Percentiles rank a stretch among this genome's conserved stretches.
Conservation (phyloP, 2,888 invertebrate species). For the Anarsia innoxiella region DNA sequence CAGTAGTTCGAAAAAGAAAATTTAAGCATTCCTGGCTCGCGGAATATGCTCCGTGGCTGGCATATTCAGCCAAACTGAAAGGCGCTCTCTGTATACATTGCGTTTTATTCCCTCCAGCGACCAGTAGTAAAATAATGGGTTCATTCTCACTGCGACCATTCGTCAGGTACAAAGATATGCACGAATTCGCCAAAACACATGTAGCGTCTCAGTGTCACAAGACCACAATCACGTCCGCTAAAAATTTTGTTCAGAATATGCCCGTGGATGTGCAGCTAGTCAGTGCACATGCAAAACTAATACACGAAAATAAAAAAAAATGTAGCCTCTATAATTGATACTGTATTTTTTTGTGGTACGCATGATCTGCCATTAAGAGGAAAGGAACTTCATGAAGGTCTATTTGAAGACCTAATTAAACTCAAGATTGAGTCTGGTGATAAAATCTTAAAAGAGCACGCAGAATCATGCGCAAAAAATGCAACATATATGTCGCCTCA, state of each 20-base stretch:
- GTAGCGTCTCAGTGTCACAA: constrained; percentile 16
- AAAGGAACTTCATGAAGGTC: constrained; percentile 13
- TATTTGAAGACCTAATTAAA: constrained; percentile 14
- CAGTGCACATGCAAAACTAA: background rate
- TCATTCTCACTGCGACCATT: constrained; percentile 8
- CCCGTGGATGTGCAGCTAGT: background rate
- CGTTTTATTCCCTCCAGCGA: background rate
- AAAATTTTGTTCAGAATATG: background rate
- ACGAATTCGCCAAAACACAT: constrained; percentile 19
- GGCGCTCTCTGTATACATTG: background rate
- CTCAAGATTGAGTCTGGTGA: constrained; percentile 14
- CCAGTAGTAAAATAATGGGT: background rate
- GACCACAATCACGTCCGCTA: background rate
- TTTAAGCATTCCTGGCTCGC: background rate
- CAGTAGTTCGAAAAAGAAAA: background rate
- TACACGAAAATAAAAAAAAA: background rate
- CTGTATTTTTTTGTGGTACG: constrained; percentile 11
- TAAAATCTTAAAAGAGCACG: constrained; percentile 14
- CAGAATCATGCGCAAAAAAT: constrained; percentile 8
- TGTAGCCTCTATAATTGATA: constrained; percentile 1
- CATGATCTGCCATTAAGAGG: constrained; percentile 13
- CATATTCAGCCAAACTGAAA: background rate
- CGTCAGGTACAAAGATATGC: constrained; percentile 22
- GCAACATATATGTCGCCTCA: constrained; percentile 12
- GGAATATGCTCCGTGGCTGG: background rate